phyloP scores from a whole-genome alignment of 2,797 vertebrate genomes.

The Labroides dimidiatus region DNA sequence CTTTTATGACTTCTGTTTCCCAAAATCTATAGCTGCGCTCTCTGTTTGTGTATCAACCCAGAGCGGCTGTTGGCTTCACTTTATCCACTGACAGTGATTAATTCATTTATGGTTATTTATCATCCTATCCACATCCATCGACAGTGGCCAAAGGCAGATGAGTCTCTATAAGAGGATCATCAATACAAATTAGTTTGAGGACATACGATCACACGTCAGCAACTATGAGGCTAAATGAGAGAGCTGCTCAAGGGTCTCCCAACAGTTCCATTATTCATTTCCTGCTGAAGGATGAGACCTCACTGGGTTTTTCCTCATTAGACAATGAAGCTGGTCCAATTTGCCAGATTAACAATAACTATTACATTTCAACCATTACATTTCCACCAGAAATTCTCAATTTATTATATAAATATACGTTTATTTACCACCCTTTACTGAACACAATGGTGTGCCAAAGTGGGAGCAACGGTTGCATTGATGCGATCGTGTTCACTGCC shows the following conservation, averaged over 20 bases:
- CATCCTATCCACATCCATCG: constrained; percentile 31
- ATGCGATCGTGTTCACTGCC: too few relatives aligned
- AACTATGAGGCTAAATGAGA: constrained; percentile 10
- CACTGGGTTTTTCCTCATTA: neutral
- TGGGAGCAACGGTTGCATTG: neutral
- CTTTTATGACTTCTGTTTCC: neutral
- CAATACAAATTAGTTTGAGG: constrained; percentile 31
- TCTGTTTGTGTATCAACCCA: constrained; percentile 1
- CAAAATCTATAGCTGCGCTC: neutral
- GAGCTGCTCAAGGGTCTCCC: neutral
- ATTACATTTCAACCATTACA: too few relatives aligned
- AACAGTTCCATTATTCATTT: constrained; percentile 16
- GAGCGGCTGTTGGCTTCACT: constrained; percentile 11
- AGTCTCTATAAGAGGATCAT: constrained; percentile 16
- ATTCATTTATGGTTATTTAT: constrained; percentile 36
- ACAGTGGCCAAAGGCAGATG: constrained; percentile 24
- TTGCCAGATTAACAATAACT: neutral
- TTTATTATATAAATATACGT: too few relatives aligned
- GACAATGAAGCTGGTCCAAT: neutral
- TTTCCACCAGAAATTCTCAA: neutral
- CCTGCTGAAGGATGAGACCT: neutral
- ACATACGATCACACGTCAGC: constrained; percentile 20
- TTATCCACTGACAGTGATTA: neutral
- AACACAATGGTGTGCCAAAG: too few relatives aligned
- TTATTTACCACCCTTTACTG: too few relatives aligned